Evolutionary conservation across 2,888 invertebrate species (phyloP).

Genomic region (Philonicus albiceps): DNA sequence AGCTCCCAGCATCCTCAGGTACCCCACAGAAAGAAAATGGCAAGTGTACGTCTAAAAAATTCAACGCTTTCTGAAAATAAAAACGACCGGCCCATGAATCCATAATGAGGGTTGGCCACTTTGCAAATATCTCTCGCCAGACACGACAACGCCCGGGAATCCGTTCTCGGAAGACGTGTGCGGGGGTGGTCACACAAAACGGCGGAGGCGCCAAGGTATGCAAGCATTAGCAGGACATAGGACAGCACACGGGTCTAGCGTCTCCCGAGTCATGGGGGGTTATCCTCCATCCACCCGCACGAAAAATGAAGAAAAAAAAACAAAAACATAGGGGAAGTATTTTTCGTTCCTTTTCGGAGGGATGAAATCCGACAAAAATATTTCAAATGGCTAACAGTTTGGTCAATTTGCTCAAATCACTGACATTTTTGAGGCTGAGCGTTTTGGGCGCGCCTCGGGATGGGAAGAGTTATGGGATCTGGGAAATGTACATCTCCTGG

Average conservation of each 20-base stretch:
- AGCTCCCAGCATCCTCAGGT: conserved; percentile 3
- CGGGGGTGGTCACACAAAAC: not conserved
- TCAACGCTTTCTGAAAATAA: conserved; percentile 33
- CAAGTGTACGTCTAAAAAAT: conserved; percentile 20
- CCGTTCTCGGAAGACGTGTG: not conserved
- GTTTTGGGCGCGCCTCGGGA: not conserved
- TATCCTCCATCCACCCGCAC: not conserved
- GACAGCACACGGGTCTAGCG: not conserved
- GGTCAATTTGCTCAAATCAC: conserved; percentile 25
- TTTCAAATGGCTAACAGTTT: not conserved
- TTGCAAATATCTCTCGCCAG: conserved; percentile 15
- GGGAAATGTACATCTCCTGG: not conserved
- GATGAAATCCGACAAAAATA: conserved; percentile 14
- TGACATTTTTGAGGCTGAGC: conserved; percentile 1
- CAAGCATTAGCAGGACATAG: not conserved
- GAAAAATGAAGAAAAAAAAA: not conserved
- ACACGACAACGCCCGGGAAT: not conserved
- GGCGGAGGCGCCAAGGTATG: not conserved
- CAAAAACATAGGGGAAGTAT: not conserved
- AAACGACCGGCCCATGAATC: conserved; percentile 33
- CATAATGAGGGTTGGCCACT: conserved; percentile 39
- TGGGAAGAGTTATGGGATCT: not conserved
- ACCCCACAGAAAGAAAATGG: conserved; percentile 19
- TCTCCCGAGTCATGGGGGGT: not conserved
- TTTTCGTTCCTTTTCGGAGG: not conserved